Base-by-base conservation (phyloP, 2,797 vertebrate genomes). In the Eupleurogrammus muticus region DNA sequence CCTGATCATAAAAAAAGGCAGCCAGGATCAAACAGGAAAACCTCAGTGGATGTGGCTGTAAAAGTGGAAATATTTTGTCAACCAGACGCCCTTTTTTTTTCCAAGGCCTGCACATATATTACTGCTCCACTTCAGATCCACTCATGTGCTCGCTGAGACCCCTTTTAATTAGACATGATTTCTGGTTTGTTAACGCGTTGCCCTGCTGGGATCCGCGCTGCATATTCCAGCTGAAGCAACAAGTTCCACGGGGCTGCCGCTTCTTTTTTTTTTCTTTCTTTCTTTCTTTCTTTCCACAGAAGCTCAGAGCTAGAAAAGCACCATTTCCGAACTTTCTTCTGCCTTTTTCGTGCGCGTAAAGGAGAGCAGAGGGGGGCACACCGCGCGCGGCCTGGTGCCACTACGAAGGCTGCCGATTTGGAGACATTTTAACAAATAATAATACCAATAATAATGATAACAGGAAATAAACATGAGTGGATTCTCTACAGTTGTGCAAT, bases 201-300 rank as follows among this genome's bases (percentile, higher is more conserved):
- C 66, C 73, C 80, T 83, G 80, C 72, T 87, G 79, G 76, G 75
- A 84, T 85, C 70, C 56, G 62, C 65, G 62, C 66, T 59, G 73
- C 71, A 44, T 74, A 54, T 81, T 85, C 74, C 73, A 79, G 63
- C 23, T 78, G 80, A 77, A 86, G 89, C 90, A 91, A 90, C 89
- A 90, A 85, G 91, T 92, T 85, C 72, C 79, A 64, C 23, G 7
- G 58, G 58, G 52, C 55, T 60, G 70, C 24, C 16, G 59, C 1
- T 50, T 42, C 20, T 14, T 2, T 2, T 46, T 53, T 21, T 14
- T n/a, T n/a, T n/a, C n/a, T n/a, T n/a, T n/a, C n/a, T n/a, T n/a
- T n/a, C n/a, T n/a, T n/a, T n/a, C n/a, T 36, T 69, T 21, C 47
- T 36, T 69, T 21, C 47, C 64, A 48, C 69, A 58, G 14, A 58